A percentile compares a stretch with the other conserved stretches of the same genome.
These are phyloP conservation scores for Mactra quadrangularis DNA, from an alignment of 1,140 invertebrate genomes.

Conservation along the genomic window DNA sequence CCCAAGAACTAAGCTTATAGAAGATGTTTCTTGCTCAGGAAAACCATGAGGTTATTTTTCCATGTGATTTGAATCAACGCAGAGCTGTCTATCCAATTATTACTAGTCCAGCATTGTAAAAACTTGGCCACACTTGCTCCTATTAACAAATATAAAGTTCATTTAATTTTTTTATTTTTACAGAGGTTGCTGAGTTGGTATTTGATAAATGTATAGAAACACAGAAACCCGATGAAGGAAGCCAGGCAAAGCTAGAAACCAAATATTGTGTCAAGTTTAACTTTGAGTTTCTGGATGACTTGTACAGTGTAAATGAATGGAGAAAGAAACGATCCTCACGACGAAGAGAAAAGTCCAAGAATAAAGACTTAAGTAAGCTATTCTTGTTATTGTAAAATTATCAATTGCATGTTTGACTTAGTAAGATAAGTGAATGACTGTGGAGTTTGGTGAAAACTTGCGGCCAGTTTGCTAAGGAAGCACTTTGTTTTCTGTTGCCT, in stretches of 20 bases:
- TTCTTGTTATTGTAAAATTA: neutral
- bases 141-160: no score
- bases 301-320: conserved; percentile 67
- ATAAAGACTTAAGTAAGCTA: conserved; percentile 17
- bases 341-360: conserved; percentile 13
- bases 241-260: conserved; percentile 42
- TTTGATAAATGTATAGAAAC: conserved; percentile 80
- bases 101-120: no score
- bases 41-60: no score
- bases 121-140: no score
- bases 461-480: no score
- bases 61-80: no score
- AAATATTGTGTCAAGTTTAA: conserved; percentile 55
- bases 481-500: no score
- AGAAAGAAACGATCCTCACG: conserved; percentile 44
- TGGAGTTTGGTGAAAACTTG: no score
- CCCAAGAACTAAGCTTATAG: no score
- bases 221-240: conserved; percentile 17
- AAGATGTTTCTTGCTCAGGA: no score
- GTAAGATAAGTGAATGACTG: no score
- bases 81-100: no score
- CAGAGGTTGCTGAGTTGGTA: conserved; percentile 84
- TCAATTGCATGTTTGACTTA: neutral
- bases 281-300: conserved; percentile 60
- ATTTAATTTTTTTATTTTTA: neutral